Percentiles rank a stretch among this genome's conserved stretches.
Evolutionary conservation across 2,888 invertebrate genomes (phyloP).

Genomic region (Himalopsyche kuldschensis): DNA sequence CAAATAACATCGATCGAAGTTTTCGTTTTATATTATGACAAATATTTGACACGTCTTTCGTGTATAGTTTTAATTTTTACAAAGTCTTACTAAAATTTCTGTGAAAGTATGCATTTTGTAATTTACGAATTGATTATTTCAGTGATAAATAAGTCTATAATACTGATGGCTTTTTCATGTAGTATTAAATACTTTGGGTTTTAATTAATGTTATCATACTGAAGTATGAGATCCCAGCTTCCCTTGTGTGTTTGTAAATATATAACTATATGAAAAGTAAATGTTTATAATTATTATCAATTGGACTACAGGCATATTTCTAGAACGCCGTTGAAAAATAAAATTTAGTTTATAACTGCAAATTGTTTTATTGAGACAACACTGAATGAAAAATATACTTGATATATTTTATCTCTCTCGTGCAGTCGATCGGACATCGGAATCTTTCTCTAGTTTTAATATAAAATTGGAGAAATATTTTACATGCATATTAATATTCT

Average conservation of each 20-base stretch:
- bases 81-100: neutral
- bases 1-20: neutral
- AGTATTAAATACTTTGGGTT: neutral
- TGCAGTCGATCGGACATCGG: neutral
- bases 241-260: conserved; percentile 14
- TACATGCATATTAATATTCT: neutral
- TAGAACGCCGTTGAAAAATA: conserved; percentile 18
- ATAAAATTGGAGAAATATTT: neutral
- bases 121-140: neutral
- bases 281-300: neutral
- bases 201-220: neutral
- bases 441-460: neutral
- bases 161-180: neutral
- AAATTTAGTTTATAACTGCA: conserved; percentile 22
- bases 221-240: conserved; percentile 16
- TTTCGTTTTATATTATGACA: neutral
- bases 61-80: neutral
- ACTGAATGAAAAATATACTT: neutral
- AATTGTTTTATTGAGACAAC: conserved; percentile 17
- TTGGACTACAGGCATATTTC: conserved; percentile 20
- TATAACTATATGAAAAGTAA: neutral
- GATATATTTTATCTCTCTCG: neutral
- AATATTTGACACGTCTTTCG: neutral
- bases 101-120: neutral
- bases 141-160: neutral